phyloP scores from a whole-genome alignment of 2,113 vertebrate genomes.

The Okapia johnstoni region DNA sequence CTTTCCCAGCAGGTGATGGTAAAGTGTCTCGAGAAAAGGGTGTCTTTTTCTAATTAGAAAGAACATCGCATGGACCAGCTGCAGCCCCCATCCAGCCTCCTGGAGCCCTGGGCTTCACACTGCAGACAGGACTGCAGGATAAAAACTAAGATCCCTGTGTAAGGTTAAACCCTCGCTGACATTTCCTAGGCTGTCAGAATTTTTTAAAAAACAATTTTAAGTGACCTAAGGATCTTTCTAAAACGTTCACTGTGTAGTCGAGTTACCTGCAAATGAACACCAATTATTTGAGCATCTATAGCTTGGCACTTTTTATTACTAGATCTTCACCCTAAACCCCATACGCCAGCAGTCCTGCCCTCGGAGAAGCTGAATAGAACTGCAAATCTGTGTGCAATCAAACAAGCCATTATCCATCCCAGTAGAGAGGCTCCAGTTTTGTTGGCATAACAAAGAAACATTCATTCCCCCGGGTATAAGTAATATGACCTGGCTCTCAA shows the following conservation, averaged over 20 bases:
- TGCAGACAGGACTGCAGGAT: not conserved
- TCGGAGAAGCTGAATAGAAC: not conserved
- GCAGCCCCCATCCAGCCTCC: not conserved
- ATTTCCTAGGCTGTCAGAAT: not conserved
- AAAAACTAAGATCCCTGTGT: not conserved
- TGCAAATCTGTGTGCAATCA: not conserved
- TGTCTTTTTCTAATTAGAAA: not conserved
- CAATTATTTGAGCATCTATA: not conserved
- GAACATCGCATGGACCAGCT: not conserved
- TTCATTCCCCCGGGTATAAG: not conserved
- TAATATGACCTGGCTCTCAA: not conserved
- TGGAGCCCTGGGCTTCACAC: not conserved
- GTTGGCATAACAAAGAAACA: conserved; percentile 34
- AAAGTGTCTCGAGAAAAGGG: not conserved
- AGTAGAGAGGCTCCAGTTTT: not conserved
- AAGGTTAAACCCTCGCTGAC: not conserved
- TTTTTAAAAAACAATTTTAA: not conserved
- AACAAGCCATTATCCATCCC: conserved; percentile 25
- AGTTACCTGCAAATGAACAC: not conserved
- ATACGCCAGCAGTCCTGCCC: not conserved
- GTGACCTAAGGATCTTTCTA: not conserved
- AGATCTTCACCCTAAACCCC: not conserved
- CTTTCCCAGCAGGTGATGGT: not conserved
- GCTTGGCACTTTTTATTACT: not conserved
- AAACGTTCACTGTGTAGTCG: not conserved